A percentile compares a stretch with the other conserved stretches of the same genome.
phyloP scores from a whole-genome alignment of 2,888 invertebrate species.

The Acronicta alni region DNA sequence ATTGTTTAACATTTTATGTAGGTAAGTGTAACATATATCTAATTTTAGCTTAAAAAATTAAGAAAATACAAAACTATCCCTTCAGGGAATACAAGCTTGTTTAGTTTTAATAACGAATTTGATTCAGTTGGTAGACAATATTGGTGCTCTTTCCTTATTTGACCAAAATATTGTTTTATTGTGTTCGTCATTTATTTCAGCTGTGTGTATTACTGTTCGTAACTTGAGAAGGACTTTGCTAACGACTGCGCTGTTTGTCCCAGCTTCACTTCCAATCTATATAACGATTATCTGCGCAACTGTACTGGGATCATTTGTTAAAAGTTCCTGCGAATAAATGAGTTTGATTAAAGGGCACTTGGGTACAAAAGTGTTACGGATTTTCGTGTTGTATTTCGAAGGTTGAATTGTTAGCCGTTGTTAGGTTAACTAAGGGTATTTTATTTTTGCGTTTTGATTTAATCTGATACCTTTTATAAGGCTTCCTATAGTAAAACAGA shows the following conservation, averaged over 20 bases:
- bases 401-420: slow-evolving; percentile 16
- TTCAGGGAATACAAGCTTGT: no score
- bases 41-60: no score
- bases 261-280: slow-evolving; percentile 57
- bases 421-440: neutral
- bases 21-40: no score
- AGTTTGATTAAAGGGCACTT: slow-evolving; percentile 58
- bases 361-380: slow-evolving; percentile 50
- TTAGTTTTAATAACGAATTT: no score
- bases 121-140: no score
- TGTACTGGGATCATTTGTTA: slow-evolving; percentile 61
- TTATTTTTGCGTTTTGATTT: neutral
- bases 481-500: neutral
- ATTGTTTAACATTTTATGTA: no score
- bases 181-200: slow-evolving; percentile 5
- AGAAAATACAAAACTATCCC: no score
- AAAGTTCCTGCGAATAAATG: slow-evolving; percentile 61
- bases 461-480: neutral
- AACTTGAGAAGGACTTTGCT: slow-evolving; percentile 58
- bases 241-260: slow-evolving; percentile 65
- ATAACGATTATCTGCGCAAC: slow-evolving; percentile 64
- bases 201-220: slow-evolving; percentile 48
- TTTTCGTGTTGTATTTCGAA: slow-evolving; percentile 36
- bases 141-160: no score
- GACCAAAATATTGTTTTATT: no score